Evolutionary conservation across 1,140 invertebrate genomes (phyloP).

Genomic region (Stratiolaelaps scimitus): DNA sequence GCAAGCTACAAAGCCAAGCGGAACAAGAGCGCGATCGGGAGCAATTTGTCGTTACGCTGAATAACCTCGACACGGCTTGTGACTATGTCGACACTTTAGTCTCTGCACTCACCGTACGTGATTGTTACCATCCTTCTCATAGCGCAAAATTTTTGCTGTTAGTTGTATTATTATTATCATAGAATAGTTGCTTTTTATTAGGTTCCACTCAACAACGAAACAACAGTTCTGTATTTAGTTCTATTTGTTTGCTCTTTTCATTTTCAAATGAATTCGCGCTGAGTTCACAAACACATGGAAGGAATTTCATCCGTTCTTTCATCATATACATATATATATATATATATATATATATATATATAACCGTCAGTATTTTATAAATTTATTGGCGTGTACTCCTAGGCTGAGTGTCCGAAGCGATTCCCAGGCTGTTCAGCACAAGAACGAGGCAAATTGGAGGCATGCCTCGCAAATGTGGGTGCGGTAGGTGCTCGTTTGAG

Average conservation of each 20-base stretch:
- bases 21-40: constrained; percentile 17
- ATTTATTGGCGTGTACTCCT: constrained; percentile 37
- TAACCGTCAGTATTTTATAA: constrained; percentile 8
- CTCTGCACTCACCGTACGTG: constrained; percentile 41
- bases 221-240: constrained; percentile 26
- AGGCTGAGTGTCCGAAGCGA: constrained; percentile 49
- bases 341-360: too few relatives aligned
- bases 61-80: constrained; percentile 79
- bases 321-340: neutral
- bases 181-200: too few relatives aligned
- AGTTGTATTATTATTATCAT: too few relatives aligned
- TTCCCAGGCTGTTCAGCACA: constrained; percentile 34
- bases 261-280: too few relatives aligned
- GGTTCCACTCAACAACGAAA: constrained; percentile 28
- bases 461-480: constrained; percentile 54
- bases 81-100: constrained; percentile 73
- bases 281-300: too few relatives aligned
- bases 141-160: constrained; percentile 31
- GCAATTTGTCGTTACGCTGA: constrained; percentile 56
- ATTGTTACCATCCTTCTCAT: constrained; percentile 28
- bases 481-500: constrained; percentile 59
- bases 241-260: too few relatives aligned
- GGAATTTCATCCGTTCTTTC: neutral
- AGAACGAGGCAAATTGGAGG: constrained; percentile 39
- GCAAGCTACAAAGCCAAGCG: constrained; percentile 18